These are phyloP conservation scores for Aphis gossypii DNA, from an alignment of 1,140 invertebrate species.

Conservation along the genomic window DNA sequence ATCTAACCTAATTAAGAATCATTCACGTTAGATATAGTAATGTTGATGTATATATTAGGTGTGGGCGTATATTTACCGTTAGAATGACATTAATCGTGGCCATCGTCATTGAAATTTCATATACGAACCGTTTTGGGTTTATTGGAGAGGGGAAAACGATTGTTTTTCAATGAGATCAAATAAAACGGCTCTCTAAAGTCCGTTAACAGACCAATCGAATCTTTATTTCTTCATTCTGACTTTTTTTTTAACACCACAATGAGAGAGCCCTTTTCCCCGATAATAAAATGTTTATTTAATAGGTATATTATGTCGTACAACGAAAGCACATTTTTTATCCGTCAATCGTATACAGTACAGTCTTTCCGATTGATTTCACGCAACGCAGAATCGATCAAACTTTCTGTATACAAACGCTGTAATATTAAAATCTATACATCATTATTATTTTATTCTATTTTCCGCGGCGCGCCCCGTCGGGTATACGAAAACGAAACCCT, in stretches of 20 bases:
- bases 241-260: neutral
- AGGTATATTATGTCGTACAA: neutral
- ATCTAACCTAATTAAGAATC: neutral
- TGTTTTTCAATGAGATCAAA: conserved; percentile 11
- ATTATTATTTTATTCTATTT: neutral
- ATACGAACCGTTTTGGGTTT: neutral
- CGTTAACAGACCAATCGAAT: neutral
- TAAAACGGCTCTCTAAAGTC: conserved; percentile 4
- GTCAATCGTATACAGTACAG: neutral
- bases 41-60: neutral
- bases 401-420: neutral
- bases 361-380: conserved; percentile 36
- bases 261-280: neutral
- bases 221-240: neutral
- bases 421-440: neutral
- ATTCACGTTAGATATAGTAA: neutral
- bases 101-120: neutral
- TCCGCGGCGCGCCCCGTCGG: neutral
- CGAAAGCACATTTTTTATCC: neutral
- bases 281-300: neutral
- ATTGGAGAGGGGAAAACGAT: neutral
- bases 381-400: neutral
- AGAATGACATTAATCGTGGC: neutral
- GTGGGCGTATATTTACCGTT: neutral
- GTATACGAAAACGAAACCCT: neutral